Evolutionary conservation across 2,797 vertebrate species (phyloP).

Genomic region (Urophycis tenuis): DNA sequence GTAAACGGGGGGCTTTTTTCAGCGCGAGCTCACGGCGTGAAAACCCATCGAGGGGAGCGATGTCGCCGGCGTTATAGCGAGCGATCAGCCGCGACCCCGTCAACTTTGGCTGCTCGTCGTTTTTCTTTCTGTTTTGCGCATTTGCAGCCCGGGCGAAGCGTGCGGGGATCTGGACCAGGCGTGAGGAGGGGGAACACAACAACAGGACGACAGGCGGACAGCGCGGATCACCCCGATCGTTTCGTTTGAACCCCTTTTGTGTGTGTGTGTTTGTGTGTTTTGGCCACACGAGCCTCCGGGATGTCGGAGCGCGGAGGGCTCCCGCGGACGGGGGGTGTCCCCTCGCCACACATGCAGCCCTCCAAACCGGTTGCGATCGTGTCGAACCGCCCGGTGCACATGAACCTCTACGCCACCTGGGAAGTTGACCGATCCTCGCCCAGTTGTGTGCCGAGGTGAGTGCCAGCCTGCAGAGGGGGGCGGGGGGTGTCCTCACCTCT

Average conservation of each 20-base stretch:
- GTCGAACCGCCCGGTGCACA: constrained; percentile 83
- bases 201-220: not conserved
- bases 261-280: constrained; percentile 14
- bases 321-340: constrained; percentile 74
- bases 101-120: not conserved
- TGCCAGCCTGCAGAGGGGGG: constrained; percentile 2
- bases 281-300: constrained; percentile 51
- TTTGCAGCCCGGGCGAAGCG: not conserved
- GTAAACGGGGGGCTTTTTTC: not conserved
- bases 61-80: not conserved
- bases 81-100: not conserved
- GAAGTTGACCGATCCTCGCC: constrained; percentile 89
- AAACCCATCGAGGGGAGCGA: not conserved
- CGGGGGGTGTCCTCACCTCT: not conserved
- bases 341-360: constrained; percentile 73
- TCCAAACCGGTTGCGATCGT: constrained; percentile 73
- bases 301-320: constrained; percentile 79
- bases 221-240: not conserved
- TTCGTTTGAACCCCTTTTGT: constrained; percentile 15
- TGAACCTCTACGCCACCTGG: constrained; percentile 94
- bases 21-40: not conserved
- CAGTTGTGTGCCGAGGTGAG: constrained; percentile 90
- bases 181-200: not conserved
- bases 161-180: not conserved
- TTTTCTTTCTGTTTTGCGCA: not conserved